A percentile compares a stretch with the other conserved stretches of the same genome.
These are phyloP conservation scores for Mareca penelope DNA, from an alignment of 2,797 vertebrate species.

Conservation along the genomic window DNA sequence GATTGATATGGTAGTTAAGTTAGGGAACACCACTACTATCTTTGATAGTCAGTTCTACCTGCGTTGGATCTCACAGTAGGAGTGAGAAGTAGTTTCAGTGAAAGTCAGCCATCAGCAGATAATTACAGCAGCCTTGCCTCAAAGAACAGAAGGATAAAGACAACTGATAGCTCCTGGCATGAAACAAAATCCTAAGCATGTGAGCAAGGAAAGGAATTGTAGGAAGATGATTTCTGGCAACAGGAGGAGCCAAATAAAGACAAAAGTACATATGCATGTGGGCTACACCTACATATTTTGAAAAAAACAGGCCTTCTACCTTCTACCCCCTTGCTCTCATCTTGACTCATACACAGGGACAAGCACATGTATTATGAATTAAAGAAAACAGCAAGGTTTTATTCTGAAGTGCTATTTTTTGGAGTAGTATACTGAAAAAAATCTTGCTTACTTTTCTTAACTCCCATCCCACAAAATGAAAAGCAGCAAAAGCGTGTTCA, in stretches of 20 bases:
- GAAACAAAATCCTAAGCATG: neutral
- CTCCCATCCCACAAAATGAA: neutral
- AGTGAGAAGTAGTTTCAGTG: neutral
- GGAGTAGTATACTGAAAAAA: neutral
- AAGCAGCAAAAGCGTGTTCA: neutral
- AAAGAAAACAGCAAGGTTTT: neutral
- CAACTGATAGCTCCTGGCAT: neutral
- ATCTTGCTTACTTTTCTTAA: neutral
- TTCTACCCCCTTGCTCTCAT: neutral
- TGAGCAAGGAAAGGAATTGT: neutral
- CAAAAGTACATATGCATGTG: neutral
- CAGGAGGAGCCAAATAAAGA: neutral
- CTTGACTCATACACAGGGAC: neutral
- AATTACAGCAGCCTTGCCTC: neutral
- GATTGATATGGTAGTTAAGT: neutral
- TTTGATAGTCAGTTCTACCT: neutral
- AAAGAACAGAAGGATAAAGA: neutral
- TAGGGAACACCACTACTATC: neutral
- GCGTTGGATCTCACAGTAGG: neutral
- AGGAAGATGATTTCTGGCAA: neutral
- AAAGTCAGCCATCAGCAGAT: neutral
- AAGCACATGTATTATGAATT: neutral
- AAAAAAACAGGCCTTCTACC: neutral
- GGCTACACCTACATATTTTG: neutral
- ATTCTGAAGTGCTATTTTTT: neutral